A percentile compares a stretch with the other conserved stretches of the same genome.
Conservation (phyloP, 2,113 vertebrate species). For the Marmota monax region DNA sequence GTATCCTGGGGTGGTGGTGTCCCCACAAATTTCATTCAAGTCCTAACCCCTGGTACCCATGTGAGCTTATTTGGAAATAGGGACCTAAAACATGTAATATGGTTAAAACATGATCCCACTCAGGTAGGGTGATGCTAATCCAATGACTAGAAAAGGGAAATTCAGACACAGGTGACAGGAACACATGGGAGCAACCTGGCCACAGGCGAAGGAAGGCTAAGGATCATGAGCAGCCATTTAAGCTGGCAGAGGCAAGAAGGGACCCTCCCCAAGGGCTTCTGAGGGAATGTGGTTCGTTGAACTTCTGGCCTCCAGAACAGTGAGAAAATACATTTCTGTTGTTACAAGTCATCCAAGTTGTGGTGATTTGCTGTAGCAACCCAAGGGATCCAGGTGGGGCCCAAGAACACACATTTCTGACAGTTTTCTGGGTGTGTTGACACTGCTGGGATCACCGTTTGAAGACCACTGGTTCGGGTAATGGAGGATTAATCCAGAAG, state of each 20-base stretch:
- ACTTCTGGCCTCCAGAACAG: neutral
- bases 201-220: neutral
- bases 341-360: neutral
- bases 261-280: fast-evolving
- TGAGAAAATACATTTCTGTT: neutral
- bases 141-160: neutral
- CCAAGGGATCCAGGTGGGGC: neutral
- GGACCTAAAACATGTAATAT: neutral
- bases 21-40: too few relatives aligned
- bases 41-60: neutral
- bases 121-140: neutral
- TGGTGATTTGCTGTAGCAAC: neutral
- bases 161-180: neutral
- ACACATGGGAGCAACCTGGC: neutral
- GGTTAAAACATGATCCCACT: too few relatives aligned
- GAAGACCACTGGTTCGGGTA: too few relatives aligned
- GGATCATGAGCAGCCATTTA: neutral
- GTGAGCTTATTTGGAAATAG: neutral
- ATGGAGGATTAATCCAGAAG: neutral
- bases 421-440: neutral
- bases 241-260: neutral
- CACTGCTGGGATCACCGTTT: neutral
- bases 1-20: fast-evolving
- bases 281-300: fast-evolving
- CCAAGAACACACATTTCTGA: neutral